Conservation (phyloP, 2,888 invertebrate genomes). For the Temnothorax unifasciatus region DNA sequence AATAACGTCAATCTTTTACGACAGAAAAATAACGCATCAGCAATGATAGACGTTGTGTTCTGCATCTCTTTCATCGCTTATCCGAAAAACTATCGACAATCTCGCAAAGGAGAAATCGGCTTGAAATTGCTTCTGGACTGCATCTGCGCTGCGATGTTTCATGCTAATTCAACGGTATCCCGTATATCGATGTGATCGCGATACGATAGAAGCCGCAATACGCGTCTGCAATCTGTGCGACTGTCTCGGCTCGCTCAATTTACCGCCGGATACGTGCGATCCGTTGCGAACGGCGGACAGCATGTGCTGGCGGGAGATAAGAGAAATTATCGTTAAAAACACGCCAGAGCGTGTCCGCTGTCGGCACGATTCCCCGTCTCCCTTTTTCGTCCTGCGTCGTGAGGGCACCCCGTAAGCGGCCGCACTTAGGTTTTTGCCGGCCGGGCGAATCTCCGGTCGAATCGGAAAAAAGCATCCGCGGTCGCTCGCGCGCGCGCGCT, state of each 20-base stretch:
- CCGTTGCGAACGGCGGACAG: slow-evolving; percentile 79
- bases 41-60: background rate
- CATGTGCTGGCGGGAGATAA: slow-evolving; percentile 84
- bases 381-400: slow-evolving; percentile 54
- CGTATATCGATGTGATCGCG: slow-evolving; percentile 15
- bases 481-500: slow-evolving; percentile 48
- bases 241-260: slow-evolving; percentile 70
- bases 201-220: slow-evolving; percentile 23
- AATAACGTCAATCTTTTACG: background rate
- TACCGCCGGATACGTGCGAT: slow-evolving; percentile 80
- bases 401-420: slow-evolving; percentile 60
- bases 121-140: background rate
- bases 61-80: background rate
- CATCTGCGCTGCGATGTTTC: slow-evolving; percentile 4
- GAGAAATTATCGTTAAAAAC: slow-evolving; percentile 81
- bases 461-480: slow-evolving; percentile 61
- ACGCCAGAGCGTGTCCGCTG: slow-evolving; percentile 69
- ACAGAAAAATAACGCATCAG: background rate
- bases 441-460: slow-evolving; percentile 48
- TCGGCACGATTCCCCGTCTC: slow-evolving; percentile 55
- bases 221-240: slow-evolving; percentile 66
- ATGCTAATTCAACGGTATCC: slow-evolving; percentile 45
- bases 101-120: slow-evolving; percentile 10
- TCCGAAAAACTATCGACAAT: background rate
- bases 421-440: slow-evolving; percentile 72